Conservation (phyloP, 2,888 invertebrate genomes). For the Laspeyria flexula region DNA sequence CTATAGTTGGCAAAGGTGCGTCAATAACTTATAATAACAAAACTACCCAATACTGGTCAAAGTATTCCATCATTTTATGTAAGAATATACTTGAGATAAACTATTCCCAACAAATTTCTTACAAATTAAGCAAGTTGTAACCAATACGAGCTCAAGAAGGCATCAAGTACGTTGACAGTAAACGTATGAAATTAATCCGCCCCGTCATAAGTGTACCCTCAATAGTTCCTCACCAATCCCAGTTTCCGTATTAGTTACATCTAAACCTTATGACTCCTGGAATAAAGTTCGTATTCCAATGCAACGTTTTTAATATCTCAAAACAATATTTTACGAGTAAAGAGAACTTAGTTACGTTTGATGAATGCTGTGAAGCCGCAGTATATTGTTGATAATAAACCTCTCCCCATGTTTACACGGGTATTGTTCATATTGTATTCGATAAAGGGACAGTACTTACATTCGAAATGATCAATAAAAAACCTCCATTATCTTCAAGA, state of each 20-base stretch:
- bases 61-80: too few species aligned
- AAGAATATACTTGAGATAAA: too few species aligned
- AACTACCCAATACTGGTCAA: too few species aligned
- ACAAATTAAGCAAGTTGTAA: too few species aligned
- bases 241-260: neutral
- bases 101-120: too few species aligned
- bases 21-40: too few species aligned
- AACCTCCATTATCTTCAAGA: too few species aligned
- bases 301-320: neutral
- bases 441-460: too few species aligned
- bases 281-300: neutral
- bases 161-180: conserved; percentile 2
- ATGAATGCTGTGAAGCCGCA: neutral
- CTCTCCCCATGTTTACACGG: neutral
- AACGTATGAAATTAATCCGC: conserved; percentile 15
- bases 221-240: neutral
- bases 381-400: neutral
- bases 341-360: neutral
- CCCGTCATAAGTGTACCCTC: conserved; percentile 2
- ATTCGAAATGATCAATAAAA: too few species aligned
- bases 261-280: neutral
- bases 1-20: too few species aligned
- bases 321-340: conserved; percentile 1
- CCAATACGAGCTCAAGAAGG: conserved; percentile 21
- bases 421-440: neutral